Evolutionary conservation across 2,797 vertebrate species (phyloP).

Genomic region (Tiaroga cobitis): DNA sequence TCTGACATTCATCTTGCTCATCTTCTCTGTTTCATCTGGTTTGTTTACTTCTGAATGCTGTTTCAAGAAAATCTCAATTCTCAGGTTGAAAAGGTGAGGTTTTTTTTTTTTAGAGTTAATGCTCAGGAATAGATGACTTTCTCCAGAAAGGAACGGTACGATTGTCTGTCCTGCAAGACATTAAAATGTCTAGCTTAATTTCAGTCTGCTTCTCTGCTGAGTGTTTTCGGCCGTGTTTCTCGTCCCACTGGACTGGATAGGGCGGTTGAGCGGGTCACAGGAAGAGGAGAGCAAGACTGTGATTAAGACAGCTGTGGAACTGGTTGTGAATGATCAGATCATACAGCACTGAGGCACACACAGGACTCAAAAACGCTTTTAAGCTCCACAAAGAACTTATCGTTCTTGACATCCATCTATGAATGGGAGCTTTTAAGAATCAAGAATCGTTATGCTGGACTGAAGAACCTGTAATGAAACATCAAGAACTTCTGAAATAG

Average conservation of each 20-base stretch:
- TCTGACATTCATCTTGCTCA: background rate
- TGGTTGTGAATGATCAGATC: conserved; percentile 71
- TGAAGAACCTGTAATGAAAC: background rate
- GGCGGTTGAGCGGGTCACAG: conserved; percentile 76
- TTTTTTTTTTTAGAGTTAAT: background rate
- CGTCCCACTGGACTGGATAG: conserved; percentile 70
- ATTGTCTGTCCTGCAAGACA: background rate
- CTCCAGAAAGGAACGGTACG: background rate
- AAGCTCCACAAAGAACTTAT: background rate
- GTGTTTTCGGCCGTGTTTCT: background rate
- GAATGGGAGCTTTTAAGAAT: background rate
- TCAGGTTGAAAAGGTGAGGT: background rate
- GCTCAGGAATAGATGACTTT: background rate
- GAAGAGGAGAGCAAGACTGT: conserved; percentile 69
- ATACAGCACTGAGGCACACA: conserved; percentile 55
- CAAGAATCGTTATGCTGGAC: background rate
- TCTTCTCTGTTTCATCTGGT: background rate
- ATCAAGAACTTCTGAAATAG: background rate
- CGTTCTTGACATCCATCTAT: background rate
- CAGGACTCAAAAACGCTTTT: background rate
- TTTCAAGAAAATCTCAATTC: background rate
- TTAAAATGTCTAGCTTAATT: background rate
- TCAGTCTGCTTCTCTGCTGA: conserved; percentile 10
- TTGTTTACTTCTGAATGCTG: background rate
- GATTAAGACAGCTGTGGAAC: conserved; percentile 70